phyloP scores from a whole-genome alignment of 2,113 vertebrate genomes.

The Heptranchias perlo region DNA sequence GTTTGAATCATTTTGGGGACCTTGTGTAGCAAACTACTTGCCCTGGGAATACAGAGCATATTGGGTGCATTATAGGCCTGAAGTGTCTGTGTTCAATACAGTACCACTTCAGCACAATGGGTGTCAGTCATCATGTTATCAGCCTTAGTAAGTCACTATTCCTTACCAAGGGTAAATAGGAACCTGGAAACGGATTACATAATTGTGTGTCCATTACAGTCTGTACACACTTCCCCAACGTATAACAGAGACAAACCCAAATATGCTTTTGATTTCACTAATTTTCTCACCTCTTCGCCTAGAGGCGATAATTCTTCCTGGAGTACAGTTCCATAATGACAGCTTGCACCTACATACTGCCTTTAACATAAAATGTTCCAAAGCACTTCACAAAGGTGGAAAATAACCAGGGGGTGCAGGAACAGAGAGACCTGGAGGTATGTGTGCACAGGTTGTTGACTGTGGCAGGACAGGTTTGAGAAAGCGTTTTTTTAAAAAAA shows the following conservation, averaged over 20 bases:
- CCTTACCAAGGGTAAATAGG: background rate
- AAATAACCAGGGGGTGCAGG: background rate
- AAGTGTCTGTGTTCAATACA: background rate
- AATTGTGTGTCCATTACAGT: too few species aligned
- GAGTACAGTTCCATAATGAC: too few species aligned
- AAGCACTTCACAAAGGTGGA: background rate
- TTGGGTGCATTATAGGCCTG: background rate
- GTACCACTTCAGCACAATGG: background rate
- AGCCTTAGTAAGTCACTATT: background rate
- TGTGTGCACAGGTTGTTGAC: too few species aligned
- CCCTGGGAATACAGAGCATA: background rate
- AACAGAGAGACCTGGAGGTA: too few species aligned
- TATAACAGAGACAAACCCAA: too few species aligned
- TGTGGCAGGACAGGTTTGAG: too few species aligned
- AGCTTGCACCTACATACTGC: background rate
- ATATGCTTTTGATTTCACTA: too few species aligned
- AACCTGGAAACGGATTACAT: too few species aligned
- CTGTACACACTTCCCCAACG: too few species aligned
- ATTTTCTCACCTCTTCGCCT: too few species aligned
- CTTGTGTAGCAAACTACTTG: background rate
- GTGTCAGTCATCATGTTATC: background rate
- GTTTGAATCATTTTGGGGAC: background rate
- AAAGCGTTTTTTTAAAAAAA: too few species aligned
- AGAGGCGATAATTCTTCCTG: too few species aligned
- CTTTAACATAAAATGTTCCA: background rate